Evolutionary conservation across 2,113 vertebrate genomes (phyloP), one percentile per base, ranked within the genome.

Genomic region (Aegotheles bennettii): DNA sequence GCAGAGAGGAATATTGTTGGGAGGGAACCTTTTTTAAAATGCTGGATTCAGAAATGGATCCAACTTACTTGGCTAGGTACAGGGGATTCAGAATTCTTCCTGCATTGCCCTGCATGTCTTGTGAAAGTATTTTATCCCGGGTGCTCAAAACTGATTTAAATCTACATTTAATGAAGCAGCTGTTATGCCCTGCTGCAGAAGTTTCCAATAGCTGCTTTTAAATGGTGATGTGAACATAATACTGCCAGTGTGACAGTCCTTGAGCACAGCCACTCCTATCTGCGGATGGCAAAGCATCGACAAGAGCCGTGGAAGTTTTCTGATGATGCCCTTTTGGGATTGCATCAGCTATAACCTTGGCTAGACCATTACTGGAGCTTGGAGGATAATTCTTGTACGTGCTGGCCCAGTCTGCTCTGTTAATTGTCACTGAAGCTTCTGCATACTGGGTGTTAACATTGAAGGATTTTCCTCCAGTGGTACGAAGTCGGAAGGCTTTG

Each of bases 11-110:
- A 45, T 65, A 7, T 91, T 61, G 28, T 19, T 29, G 70, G 24
- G 24, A 35, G 14, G 16, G 16, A 5, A 10, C 9, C 29, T 25
- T 68, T 73, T 35, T 31, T 24, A 45, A n/a, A 84, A 42, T 20
- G 45, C 33, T 21, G 3, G 8, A 9, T 82, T 48, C 48, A 20
- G 26, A 81, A 57, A 31, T 9, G 0, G 8, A 51, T 87, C 77
- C 4, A 4, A 4, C 29, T 35, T 33, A 38, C n/a, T 47, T 31
- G 23, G 23, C 43, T 36, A 0, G 26, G 6, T 29, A 6, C 7
- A 3, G n/a, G 47, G 61, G 60, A 42, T 67, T 82, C 51, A 16
- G 29, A 77, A 74, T 78, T 67, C 59, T 82, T 33, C 26, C n/a
- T 53, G 53, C 23, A 9, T 57, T 87, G 47, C 69, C 24, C 1